Evolutionary conservation across 2,797 vertebrate species (phyloP), one percentile per base, ranked within the genome.

Genomic region (Eremophila alpestris): DNA sequence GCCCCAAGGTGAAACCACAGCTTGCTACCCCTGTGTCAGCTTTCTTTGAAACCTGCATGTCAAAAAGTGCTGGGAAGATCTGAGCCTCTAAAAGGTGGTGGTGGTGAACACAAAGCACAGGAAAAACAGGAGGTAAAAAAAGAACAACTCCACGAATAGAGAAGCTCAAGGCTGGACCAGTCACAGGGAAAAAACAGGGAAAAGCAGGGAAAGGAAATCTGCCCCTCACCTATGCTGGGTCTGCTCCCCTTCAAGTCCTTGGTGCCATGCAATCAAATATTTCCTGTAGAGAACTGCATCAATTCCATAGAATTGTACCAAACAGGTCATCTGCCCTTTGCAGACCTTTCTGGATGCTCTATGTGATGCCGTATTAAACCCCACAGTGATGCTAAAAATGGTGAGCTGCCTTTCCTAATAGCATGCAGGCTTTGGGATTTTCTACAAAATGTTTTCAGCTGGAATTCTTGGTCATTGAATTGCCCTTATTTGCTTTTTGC

Each of bases 1-100:
- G 73, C 92, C 88, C 83, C 73, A 40, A 26, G 49, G 38, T 7
- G 38, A 91, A 96, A 91, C 76, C 69, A 43, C 88, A 81, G 69
- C 77, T 90, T 22, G 3, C 62, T 86, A 90, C 80, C 70, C 51
- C 70, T 24, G 49, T 46, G 76, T 64, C 38, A 22, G 36, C 51
- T 46, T 88, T 81, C 93, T 86, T 45, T 86, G 80, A 88, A 90
- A 89, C 16, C 9, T 5, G 5, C 1, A 9, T 10, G 70, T 82
- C 30, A 14, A 56, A 77, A 51, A 10, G 55, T 58, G 24, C 34
- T 24, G 51, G 52, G 51, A 45, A 76, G 74, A 55, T 71, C 24
- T 82, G 43, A 76, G 85, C 45, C 45, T 67, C 87, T 64, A 43
- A 69, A 46, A 62, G 40, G 18, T n/a, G 59, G 36, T 0, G 0